Evolutionary conservation across 2,888 invertebrate species (phyloP).

Genomic region (Drosophila falleni): DNA sequence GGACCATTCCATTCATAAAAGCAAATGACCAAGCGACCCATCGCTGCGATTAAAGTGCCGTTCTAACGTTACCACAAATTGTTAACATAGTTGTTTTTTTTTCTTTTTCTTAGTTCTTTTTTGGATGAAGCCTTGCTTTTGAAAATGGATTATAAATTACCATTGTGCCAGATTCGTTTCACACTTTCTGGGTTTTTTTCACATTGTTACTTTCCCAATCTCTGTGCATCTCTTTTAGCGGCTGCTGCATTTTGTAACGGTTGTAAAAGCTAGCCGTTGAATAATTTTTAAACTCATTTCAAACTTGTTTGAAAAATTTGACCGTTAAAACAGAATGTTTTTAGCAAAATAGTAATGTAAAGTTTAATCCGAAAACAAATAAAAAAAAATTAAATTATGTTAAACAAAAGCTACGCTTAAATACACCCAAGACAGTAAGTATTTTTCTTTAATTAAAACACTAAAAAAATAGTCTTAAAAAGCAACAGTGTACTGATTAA

Average conservation of each 20-base stretch:
- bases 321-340: no score
- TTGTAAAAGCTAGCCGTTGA: not conserved
- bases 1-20: slow-evolving; percentile 47
- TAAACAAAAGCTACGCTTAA: no score
- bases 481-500: not conserved
- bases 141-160: slow-evolving; percentile 44
- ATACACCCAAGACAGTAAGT: no score
- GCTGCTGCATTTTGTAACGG: slow-evolving; percentile 11
- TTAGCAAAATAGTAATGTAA: no score
- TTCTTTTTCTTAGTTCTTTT: not conserved
- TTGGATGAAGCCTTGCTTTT: slow-evolving; percentile 1
- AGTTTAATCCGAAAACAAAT: no score
- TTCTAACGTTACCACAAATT: slow-evolving; percentile 61
- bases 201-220: slow-evolving; percentile 1
- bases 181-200: slow-evolving; percentile 4
- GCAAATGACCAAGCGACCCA: slow-evolving; percentile 43
- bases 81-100: slow-evolving; percentile 41
- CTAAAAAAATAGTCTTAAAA: no score
- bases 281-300: not conserved
- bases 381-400: no score
- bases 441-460: no score
- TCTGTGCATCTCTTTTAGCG: not conserved
- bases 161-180: slow-evolving; percentile 48
- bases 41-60: slow-evolving; percentile 67
- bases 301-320: no score